Percentiles rank a stretch among this genome's conserved stretches.
Evolutionary conservation across 2,113 vertebrate genomes (phyloP).

Genomic region (Phylloscopus trochiloides): DNA sequence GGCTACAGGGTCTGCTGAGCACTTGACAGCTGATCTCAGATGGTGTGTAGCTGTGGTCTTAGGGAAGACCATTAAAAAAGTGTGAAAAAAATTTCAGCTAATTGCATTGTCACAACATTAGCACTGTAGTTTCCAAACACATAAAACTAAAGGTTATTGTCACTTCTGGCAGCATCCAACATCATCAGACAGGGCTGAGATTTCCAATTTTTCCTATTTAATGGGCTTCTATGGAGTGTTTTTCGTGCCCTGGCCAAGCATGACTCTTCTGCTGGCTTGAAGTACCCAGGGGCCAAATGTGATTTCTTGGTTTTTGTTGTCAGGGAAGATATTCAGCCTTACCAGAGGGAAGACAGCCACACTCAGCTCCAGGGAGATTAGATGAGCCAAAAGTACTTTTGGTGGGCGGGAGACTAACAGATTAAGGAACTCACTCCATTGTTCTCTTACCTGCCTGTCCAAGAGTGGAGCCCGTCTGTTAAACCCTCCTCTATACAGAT

Average conservation of each 20-base stretch:
- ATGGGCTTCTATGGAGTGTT: neutral
- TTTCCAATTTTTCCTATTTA: neutral
- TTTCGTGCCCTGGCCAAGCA: neutral
- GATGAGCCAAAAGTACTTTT: neutral
- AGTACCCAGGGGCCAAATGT: neutral
- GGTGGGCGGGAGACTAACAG: neutral
- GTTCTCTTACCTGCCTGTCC: neutral
- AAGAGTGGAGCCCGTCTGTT: neutral
- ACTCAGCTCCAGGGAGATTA: neutral
- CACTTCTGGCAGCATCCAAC: neutral
- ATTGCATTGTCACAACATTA: neutral
- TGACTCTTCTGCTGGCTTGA: neutral
- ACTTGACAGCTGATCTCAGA: neutral
- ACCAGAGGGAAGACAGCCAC: neutral
- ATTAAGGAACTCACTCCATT: neutral
- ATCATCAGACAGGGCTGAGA: neutral
- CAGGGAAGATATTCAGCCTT: neutral
- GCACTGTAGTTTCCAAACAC: neutral
- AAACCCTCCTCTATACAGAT: neutral
- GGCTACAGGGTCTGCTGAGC: neutral
- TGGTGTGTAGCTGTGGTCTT: neutral
- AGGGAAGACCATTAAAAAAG: neutral
- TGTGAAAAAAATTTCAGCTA: neutral
- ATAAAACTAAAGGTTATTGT: neutral
- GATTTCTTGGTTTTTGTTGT: neutral